Evolutionary conservation across 2,888 invertebrate species (phyloP), one percentile per base, ranked within the genome.

Genomic region (Thumatha senex): DNA sequence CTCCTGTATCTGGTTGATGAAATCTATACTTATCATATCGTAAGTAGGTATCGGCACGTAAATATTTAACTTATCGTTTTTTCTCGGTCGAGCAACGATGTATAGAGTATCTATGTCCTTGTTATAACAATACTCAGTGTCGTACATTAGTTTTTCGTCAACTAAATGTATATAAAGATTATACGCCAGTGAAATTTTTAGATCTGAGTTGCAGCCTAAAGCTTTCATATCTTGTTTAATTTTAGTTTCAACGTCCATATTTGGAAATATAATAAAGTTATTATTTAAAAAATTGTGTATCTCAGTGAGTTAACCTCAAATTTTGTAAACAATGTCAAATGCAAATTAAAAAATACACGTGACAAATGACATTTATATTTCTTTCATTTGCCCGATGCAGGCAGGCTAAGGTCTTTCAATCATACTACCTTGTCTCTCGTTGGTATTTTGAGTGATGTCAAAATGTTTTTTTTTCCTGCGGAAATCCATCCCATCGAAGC

Each of bases 101-200:
- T 92, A 92, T 1, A 91, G 63, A 0, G 83, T 82, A 44, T 89
- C 84, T 39, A 91, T 78, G 40, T 91, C 89, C 49, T 77, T 86
- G 53, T 91, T 89, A 57, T 82, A 92, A 39, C 84, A 87, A 56
- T 91, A 91, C 67, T 90, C 89, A 0, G 88, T 87, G 49, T 92
- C 92, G 60, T 90, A 87, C 91, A 92, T 92, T 0, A 86, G 70
- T 69, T 89, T 89, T 42, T 87, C 82, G 56, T 92, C 92, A 0
- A 90, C 81, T 48, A 92, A 77, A 61, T 90, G 76, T 10, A 90
- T 76, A 62, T 90, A 92, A 10, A 92, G 66, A 46, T 86, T 80
- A 52, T 82, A 89, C 0, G 91, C 87, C 2, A 92, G 72, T 2
- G 86, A 66, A 40, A 91, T 82, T 68, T 91, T 86, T 52, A 76